These are phyloP conservation scores for Corythaeola cristata DNA, from an alignment of 2,113 vertebrate species.

Conservation along the genomic window DNA sequence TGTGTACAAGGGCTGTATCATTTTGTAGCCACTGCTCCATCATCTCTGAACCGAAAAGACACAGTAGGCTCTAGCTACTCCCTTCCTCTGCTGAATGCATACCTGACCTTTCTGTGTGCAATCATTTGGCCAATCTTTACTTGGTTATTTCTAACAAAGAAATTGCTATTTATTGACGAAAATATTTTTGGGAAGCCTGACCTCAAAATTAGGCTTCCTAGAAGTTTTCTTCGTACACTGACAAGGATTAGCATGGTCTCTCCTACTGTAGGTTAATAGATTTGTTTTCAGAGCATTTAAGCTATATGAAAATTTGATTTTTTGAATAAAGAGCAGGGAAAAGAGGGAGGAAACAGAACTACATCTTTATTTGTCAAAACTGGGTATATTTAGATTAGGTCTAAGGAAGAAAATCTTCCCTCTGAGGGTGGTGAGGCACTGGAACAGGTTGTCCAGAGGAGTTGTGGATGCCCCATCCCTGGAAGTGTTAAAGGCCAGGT, in stretches of 20 bases:
- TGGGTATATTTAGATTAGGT: not conserved
- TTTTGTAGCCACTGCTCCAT: not conserved
- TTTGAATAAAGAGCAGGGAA: not conserved
- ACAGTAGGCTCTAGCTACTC: not conserved
- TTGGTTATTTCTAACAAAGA: not conserved
- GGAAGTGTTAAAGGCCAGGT: too few relatives aligned
- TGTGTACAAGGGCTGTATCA: not conserved
- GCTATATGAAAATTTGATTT: not conserved
- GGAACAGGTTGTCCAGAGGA: too few relatives aligned
- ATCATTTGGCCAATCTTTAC: not conserved
- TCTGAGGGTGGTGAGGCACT: too few relatives aligned
- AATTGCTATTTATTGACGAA: not conserved
- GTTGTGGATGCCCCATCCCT: too few relatives aligned
- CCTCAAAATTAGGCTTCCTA: not conserved
- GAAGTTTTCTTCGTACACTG: not conserved
- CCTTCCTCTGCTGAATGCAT: not conserved
- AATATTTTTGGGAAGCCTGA: not conserved
- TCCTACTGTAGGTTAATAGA: not conserved
- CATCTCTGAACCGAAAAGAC: not conserved
- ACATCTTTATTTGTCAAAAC: not conserved
- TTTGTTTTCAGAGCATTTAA: not conserved
- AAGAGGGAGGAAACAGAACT: not conserved
- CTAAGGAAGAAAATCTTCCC: too few relatives aligned
- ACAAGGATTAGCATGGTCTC: not conserved
- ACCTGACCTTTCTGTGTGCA: not conserved